Evolutionary conservation across 2,888 invertebrate genomes (phyloP), one percentile per base, ranked within the genome.

Genomic region (Pseudanteris insignis): DNA sequence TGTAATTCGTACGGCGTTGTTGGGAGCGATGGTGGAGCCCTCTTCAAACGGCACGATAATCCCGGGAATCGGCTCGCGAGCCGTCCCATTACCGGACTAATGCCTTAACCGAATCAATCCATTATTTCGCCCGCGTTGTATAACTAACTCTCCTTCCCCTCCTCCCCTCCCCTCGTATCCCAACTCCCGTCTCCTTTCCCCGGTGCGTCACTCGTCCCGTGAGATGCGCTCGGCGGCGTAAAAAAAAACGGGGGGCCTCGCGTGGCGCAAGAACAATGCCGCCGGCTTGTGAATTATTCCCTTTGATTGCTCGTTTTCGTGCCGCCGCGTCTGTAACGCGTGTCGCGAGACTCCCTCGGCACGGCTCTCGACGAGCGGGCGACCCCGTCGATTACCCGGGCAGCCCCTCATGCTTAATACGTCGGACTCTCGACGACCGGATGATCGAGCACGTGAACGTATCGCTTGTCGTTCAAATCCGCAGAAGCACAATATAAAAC

Each of bases 291-390:
- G 79, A 79, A 79, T 79, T 79, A 79, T 79, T 79, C 79, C 69
- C 79, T 79, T 79, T 79, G 79, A 79, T 79, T 79, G 78, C 76
- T 77, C 72, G 74, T 75, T 78, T 78, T 77, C 74, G 78, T 76
- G 69, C 67, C 73, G 72, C 68, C 72, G 67, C 69, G 68, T 72
- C 67, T 69, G 46, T 47, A 38, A 51, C 40, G 54, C 40, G 59
- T 41, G 50, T 41, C 60, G 53, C 53, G 64, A 53, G n/a, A n/a
- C n/a, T n/a, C 54, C 64, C 59, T 41, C 54, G 30, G 36, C 36
- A 37, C 29, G 33, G 43, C 29, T 1, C 9, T 53, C 25, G n/a
- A n/a, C 2, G n/a, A n/a, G 2, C 26, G 8, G 6, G 29, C 21
- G 11, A 10, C 38, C 24, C 32, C 61, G 54, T 51, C 67, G 63